Base-by-base conservation (phyloP, 2,888 invertebrate genomes). In the Latrodectus elegans region DNA sequence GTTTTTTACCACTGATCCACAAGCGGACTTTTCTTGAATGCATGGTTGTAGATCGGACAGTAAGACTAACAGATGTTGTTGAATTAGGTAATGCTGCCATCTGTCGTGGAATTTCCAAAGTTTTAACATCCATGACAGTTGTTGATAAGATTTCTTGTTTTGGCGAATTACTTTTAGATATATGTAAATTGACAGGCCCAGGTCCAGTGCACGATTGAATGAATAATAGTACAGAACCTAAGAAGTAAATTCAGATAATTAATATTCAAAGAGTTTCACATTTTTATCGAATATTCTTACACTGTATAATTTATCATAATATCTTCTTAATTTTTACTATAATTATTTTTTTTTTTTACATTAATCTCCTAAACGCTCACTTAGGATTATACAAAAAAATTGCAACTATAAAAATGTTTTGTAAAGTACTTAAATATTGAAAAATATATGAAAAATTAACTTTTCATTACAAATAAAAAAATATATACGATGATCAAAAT, bases 121-220 rank as follows among this genome's bases (percentile, higher is more conserved):
- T 89, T 78, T 89, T 84, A 8, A 81, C 68, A 15, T 88, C 84
- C 78, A 89, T 84, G 65, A 89, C 80, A 4, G 68, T 83, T 4
- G 75, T 74, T 14, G 75, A 71, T 22, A 88, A 49, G n/a, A 88
- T 68, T 26, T 81, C 84, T 38, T 81, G 67, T 22, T 73, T 77
- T 14, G 53, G 49, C 4, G 70, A 15, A 12, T 72, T 49, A 26
- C 73, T 79, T n/a, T 65, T 51, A 4, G 83, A 53, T n/a, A 89
- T 80, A 12, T 79, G 67, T 4, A 89, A 70, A 38, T 70, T 84
- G 4, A 88, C 80, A n/a, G 89, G 89, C n/a, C 89, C 88, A 12
- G 89, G 89, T 6, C 89, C 88, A 1, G 89, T 88, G 17, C 89
- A 89, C 1, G 89, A 88, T 38, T 88, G 89, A 3, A 84, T 49